Evolutionary conservation across 2,888 invertebrate genomes (phyloP), one percentile per base, ranked within the genome.

Genomic region (Notocelia uddmanniana): DNA sequence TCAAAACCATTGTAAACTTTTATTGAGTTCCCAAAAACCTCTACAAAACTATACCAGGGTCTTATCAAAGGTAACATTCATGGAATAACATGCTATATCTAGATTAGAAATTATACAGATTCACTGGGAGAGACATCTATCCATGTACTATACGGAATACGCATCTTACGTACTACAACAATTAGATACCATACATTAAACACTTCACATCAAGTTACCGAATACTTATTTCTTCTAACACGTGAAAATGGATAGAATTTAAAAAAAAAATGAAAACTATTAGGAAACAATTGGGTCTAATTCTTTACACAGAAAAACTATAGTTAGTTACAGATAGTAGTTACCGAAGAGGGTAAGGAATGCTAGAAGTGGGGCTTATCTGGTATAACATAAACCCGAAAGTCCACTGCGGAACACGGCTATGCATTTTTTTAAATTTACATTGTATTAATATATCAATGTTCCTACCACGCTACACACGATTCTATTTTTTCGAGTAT

Each of bases 41-140:
- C 92, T 93, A 93, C 91, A 93, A 93, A 93, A 93, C 90, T 92
- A 93, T 92, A 91, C 85, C 88, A 85, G 88, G 85, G 83, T 90
- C 84, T 82, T 89, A 87, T 84, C 81, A 89, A 87, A 84, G 85
- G 82, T 89, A 89, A 89, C 84, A 85, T 87, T 86, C 73, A 83
- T 76, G 82, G 82, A 85, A 83, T 81, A 82, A 79, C 79, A 79
- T 78, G 80, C 71, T 82, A 80, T 74, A 79, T 74, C 74, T 77
- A 72, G 13, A 73, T 73, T 77, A 77, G 76, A 80, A 82, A 84
- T 82, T 76, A 79, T 76, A 82, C 52, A 78, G 78, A 80, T 74
- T 82, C 81, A 86, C 80, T 83, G 82, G 80, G 74, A 68, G 76
- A 75, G 73, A 50, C n/a, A 18, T 34, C 59, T 41, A 52, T 50